phyloP scores from a whole-genome alignment of 2,888 invertebrate species.

The Polydrusus cervinus region DNA sequence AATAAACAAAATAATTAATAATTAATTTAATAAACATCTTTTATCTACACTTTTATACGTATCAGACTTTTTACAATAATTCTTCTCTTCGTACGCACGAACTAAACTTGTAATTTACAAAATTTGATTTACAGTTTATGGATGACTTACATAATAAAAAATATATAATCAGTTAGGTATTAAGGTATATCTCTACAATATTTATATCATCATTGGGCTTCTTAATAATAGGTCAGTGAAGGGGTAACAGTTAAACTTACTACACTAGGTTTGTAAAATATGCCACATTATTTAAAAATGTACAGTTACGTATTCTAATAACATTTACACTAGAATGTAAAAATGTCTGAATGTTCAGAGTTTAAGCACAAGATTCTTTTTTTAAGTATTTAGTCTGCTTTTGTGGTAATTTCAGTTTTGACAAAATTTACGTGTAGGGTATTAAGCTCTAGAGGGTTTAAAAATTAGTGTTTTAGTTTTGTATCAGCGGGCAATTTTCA shows the following conservation, averaged over 20 bases:
- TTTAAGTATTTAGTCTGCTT: no score
- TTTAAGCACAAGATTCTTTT: no score
- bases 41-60: constrained; percentile 23
- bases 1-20: constrained; percentile 20
- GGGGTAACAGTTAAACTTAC: constrained; percentile 32
- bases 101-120: constrained; percentile 7
- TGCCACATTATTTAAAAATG: constrained; percentile 33
- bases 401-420: no score
- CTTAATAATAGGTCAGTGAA: constrained; percentile 1
- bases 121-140: constrained; percentile 1
- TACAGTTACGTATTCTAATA: constrained; percentile 9
- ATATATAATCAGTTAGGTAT: background rate
- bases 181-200: constrained; percentile 2
- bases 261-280: constrained; percentile 29
- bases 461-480: no score
- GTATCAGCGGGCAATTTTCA: no score
- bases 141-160: background rate
- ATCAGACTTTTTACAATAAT: constrained; percentile 26
- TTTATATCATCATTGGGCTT: background rate
- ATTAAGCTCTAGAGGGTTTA: no score
- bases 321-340: background rate
- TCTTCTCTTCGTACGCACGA: background rate
- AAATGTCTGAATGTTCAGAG: background rate
- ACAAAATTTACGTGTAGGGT: no score
- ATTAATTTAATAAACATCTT: constrained; percentile 19